These are phyloP conservation scores for Diceros bicornis DNA, from an alignment of 2,797 vertebrate genomes.

Conservation along the genomic window DNA sequence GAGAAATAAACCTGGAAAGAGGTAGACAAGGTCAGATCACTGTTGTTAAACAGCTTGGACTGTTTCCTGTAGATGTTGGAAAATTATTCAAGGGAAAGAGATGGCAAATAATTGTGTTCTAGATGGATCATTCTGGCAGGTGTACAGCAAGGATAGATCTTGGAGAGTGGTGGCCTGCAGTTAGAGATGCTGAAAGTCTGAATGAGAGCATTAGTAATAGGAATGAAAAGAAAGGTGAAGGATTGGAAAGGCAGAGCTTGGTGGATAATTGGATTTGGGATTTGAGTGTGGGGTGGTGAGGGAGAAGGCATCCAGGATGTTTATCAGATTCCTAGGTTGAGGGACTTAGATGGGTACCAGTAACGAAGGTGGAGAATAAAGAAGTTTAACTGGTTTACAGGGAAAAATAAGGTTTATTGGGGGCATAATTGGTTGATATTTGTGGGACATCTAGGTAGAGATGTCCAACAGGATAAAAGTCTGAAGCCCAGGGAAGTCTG, in stretches of 20 bases:
- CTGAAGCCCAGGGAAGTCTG: neutral
- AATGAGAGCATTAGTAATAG: neutral
- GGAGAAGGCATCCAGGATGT: neutral
- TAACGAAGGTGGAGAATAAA: conserved; percentile 18
- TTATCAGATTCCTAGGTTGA: neutral
- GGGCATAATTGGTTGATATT: neutral
- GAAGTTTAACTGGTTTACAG: neutral
- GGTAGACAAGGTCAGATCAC: neutral
- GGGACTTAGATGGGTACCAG: neutral
- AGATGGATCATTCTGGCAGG: neutral
- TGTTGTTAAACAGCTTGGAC: neutral
- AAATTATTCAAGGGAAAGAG: neutral
- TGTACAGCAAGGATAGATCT: neutral
- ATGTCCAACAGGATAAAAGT: neutral
- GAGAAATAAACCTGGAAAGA: neutral
- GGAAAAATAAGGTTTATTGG: neutral
- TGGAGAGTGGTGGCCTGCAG: neutral
- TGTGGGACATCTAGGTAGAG: neutral
- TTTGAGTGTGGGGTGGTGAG: neutral
- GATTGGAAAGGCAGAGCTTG: neutral
- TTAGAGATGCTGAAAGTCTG: conserved; percentile 5
- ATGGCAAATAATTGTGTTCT: neutral
- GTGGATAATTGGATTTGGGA: neutral
- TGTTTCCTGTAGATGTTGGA: neutral
- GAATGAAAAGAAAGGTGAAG: neutral